Evolutionary conservation across 1,140 invertebrate genomes (phyloP).

Genomic region (Drosophila auraria): DNA sequence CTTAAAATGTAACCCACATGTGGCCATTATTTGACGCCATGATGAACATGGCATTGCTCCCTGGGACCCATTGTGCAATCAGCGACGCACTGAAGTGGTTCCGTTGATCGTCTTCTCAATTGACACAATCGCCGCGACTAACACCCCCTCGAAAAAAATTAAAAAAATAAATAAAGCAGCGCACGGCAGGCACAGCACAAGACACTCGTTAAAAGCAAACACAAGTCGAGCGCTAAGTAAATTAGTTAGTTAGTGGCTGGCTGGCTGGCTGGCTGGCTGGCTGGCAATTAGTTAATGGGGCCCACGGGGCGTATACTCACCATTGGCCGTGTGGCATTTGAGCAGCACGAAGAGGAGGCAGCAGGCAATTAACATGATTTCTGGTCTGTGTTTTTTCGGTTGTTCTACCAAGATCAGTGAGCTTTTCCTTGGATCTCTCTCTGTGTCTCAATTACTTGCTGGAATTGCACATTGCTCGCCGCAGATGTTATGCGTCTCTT

Average conservation of each 20-base stretch:
- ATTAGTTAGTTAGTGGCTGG: conserved; percentile 55
- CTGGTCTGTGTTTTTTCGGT: background rate
- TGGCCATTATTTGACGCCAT: conserved; percentile 1
- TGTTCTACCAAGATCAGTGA: conserved; percentile 2
- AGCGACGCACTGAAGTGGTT: conserved; percentile 6
- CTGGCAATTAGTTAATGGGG: conserved; percentile 57
- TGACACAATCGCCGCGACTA: conserved; percentile 24
- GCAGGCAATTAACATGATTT: conserved; percentile 26
- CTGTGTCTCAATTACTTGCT: background rate
- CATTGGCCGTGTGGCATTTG: conserved; percentile 20
- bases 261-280: conserved; percentile 1
- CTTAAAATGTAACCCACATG: conserved; percentile 17
- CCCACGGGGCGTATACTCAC: conserved; percentile 44
- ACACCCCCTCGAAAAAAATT: background rate
- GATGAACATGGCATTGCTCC: background rate
- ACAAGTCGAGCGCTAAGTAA: conserved; percentile 35
- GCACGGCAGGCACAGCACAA: background rate
- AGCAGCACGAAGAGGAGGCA: conserved; percentile 21
- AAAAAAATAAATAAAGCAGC: background rate
- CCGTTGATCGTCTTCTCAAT: conserved; percentile 41
- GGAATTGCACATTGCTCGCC: conserved; percentile 20
- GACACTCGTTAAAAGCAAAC: conserved; percentile 4
- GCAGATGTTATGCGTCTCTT: conserved; percentile 58
- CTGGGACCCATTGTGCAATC: conserved; percentile 29
- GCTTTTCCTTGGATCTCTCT: background rate